Evolutionary conservation across 2,113 vertebrate species (phyloP).

Genomic region (Eolophus roseicapilla): DNA sequence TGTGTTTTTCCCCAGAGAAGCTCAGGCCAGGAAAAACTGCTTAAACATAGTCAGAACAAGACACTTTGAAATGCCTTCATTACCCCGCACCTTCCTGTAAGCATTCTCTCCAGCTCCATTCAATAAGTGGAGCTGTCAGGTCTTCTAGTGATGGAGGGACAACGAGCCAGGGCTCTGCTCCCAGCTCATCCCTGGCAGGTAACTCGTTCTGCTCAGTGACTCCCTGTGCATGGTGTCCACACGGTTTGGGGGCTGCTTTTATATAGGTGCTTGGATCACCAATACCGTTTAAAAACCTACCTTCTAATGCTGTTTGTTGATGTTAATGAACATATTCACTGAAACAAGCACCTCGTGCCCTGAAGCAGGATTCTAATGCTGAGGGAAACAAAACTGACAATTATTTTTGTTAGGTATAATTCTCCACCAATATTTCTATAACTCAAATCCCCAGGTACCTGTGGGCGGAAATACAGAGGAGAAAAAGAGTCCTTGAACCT

Average conservation of each 20-base stretch:
- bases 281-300: background rate
- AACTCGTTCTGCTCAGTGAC: background rate
- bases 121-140: background rate
- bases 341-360: background rate
- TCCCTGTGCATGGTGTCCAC: background rate
- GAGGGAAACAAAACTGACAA: background rate
- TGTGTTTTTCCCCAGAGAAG: background rate
- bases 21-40: background rate
- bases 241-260: background rate
- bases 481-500: background rate
- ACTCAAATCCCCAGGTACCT: background rate
- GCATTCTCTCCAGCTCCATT: background rate
- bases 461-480: background rate
- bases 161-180: background rate
- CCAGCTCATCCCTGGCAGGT: background rate
- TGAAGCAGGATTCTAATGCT: background rate
- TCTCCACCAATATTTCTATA: conserved; percentile 8
- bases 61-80: background rate
- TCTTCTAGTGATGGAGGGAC: background rate
- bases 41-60: background rate
- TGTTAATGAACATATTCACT: background rate
- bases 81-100: background rate
- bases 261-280: background rate
- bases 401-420: background rate
- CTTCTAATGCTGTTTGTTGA: background rate